These are phyloP conservation scores for Pogonognathellus flavescens DNA, from an alignment of 1,140 invertebrate genomes.

Conservation along the genomic window DNA sequence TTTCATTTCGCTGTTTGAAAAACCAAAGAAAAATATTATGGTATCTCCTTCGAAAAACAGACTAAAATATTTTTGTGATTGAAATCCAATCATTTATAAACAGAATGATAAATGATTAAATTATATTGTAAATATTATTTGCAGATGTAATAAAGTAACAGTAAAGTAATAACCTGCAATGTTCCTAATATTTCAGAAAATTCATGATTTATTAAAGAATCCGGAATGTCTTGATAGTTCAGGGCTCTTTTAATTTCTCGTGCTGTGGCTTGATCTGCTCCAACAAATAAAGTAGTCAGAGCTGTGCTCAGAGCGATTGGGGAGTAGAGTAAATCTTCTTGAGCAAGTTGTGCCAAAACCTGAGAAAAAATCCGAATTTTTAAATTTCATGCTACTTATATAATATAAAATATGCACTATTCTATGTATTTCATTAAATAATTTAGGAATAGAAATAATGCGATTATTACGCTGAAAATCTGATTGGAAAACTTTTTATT, in stretches of 20 bases:
- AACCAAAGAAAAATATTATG: not conserved
- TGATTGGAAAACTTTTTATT: conserved; percentile 24
- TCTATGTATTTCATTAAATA: too few species aligned
- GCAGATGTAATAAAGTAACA: not conserved
- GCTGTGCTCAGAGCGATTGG: conserved; percentile 19
- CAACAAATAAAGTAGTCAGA: not conserved
- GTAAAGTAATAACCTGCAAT: not conserved
- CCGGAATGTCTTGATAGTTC: conserved; percentile 34
- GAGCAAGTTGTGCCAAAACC: not conserved
- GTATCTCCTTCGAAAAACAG: not conserved
- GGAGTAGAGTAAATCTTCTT: conserved; percentile 8
- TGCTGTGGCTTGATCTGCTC: not conserved
- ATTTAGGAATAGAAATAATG: not conserved
- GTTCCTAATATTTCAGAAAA: not conserved
- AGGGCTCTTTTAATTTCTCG: conserved; percentile 37
- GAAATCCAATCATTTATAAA: too few species aligned
- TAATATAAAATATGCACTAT: too few species aligned
- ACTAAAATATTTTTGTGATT: not conserved
- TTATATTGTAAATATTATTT: too few species aligned
- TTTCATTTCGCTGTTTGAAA: not conserved
- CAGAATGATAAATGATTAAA: too few species aligned
- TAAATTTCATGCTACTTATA: too few species aligned
- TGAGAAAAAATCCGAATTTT: not conserved
- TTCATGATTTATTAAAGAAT: conserved; percentile 11
- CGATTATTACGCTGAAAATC: conserved; percentile 1